Base-by-base conservation (phyloP, 2,797 vertebrate species). In the Ibycter americanus region DNA sequence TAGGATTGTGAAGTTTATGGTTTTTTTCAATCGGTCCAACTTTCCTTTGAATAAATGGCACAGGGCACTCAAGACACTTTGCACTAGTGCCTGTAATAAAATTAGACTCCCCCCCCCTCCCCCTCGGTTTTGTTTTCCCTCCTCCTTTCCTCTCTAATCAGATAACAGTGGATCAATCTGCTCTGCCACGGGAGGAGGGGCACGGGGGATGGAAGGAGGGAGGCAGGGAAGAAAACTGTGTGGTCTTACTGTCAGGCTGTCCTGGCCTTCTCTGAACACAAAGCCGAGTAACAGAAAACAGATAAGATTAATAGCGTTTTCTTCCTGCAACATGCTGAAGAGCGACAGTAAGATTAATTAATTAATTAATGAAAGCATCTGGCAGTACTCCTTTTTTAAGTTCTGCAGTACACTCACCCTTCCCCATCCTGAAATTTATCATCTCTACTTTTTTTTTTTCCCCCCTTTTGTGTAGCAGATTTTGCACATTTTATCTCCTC, bases 161-260 rank as follows among this genome's bases (percentile, higher is more conserved):
- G 98, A 98, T 98, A 97, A 97, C 86, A 34, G 82, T 70, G 86
- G 92, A 98, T 97, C 97, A 96, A 78, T 97, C 96, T 90, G 83
- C 96, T 93, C 95, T 97, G 88, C 91, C 89, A 92, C 11, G 12
- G 88, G 93, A 98, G 97, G 89, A 93, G 89, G 73, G 89, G 86
- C 3, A 3, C 0, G 63, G 90, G 96, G 91, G 94, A 76, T 44
- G 20, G 54, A 68, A 58, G 67, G 87, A 91, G 92, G 93, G 86
- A 96, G 93, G 89, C 91, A 96, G 96, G 91, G 94, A 85, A 31
- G 79, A 76, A 92, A 93, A 95, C 94, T 97, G 96, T 96, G 95
- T 96, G 97, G 97, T 98, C 97, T 97, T 89, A 97, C 96, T 97
- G 96, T 98, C 98, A 98, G 97, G 93, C 94, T 94, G 96, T 94